A percentile compares a stretch with the other conserved stretches of the same genome.
phyloP scores from a whole-genome alignment of 1,140 invertebrate genomes.

The Psilanteris sp. region DNA sequence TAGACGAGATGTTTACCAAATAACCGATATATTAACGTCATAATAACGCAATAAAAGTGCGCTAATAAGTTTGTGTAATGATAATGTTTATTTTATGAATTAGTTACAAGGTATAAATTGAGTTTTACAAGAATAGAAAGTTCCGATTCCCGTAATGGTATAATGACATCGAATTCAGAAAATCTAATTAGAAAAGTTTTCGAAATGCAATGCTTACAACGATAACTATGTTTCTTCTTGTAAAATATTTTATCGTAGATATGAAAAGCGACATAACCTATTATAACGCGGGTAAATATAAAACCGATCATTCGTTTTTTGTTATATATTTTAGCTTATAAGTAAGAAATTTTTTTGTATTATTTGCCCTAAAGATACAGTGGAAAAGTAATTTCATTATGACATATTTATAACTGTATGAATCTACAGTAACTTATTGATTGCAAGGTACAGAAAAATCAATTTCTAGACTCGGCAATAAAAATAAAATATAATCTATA shows the following conservation, averaged over 20 bases:
- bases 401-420: conserved; percentile 11
- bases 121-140: not conserved
- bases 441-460: conserved; percentile 32
- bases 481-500: no score
- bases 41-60: conserved; percentile 16
- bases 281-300: no score
- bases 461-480: conserved; percentile 36
- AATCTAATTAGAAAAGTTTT: no score
- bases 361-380: no score
- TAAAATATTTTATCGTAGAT: no score
- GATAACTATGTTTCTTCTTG: no score
- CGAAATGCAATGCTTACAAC: no score
- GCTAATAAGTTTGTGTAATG: conserved; percentile 5
- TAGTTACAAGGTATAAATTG: no score
- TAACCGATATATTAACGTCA: not conserved
- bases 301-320: no score
- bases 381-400: conserved; percentile 22
- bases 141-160: no score
- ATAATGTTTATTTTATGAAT: not conserved
- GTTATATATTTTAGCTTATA: conserved; percentile 5
- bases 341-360: not conserved
- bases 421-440: conserved; percentile 27
- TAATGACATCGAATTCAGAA: no score
- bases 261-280: no score
- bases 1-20: conserved; percentile 10